Conservation (phyloP, 1,140 invertebrate genomes). For the Anastatus disparis region DNA sequence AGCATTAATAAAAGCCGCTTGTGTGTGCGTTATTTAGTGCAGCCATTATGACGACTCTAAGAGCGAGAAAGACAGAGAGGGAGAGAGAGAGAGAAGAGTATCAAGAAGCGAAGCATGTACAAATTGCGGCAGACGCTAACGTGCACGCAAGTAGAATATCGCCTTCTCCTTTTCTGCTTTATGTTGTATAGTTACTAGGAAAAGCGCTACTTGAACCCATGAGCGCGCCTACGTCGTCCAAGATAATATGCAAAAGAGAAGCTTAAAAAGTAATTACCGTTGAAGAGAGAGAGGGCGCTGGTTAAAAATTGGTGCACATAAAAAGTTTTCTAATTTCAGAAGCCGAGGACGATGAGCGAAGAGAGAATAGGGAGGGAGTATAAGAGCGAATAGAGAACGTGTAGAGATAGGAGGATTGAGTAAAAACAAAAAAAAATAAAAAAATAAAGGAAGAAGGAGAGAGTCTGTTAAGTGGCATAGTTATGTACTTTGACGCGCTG, state of each 20-base stretch:
- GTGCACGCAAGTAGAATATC: too few species aligned
- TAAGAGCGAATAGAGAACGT: too few species aligned
- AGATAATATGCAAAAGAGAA: slow-evolving; percentile 65
- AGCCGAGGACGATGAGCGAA: slow-evolving; percentile 28
- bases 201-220: too few species aligned
- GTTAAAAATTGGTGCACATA: slow-evolving; percentile 66
- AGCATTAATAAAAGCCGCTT: slow-evolving; percentile 47
- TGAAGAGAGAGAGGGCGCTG: slow-evolving; percentile 61
- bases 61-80: too few species aligned
- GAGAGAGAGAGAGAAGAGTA: not conserved
- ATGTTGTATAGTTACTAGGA: too few species aligned
- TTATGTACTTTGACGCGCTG: slow-evolving; percentile 40
- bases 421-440: not conserved
- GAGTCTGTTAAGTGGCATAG: slow-evolving; percentile 44
- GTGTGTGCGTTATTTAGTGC: slow-evolving; percentile 43
- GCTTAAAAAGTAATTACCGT: slow-evolving; percentile 68
- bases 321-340: slow-evolving; percentile 68
- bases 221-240: slow-evolving; percentile 41
- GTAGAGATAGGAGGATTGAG: too few species aligned
- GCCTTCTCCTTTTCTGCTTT: not conserved
- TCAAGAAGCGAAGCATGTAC: slow-evolving; percentile 2
- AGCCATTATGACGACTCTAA: slow-evolving; percentile 41
- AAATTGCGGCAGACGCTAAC: slow-evolving; percentile 22
- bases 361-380: not conserved
- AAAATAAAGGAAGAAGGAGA: not conserved